phyloP scores from a whole-genome alignment of 2,888 invertebrate genomes.

The Nemotelus nigrinus region DNA sequence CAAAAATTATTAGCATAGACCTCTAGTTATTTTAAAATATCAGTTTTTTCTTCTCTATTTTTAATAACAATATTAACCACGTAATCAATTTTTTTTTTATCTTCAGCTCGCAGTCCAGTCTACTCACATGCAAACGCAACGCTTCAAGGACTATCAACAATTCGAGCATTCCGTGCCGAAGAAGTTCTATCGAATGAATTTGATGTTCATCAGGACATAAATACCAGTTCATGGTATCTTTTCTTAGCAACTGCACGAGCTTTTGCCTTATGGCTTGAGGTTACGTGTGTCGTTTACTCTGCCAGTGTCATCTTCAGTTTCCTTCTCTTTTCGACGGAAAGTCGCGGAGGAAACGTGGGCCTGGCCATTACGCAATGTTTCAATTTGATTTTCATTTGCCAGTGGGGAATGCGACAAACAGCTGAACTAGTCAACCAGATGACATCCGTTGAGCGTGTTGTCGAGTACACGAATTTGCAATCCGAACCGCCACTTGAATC shows the following conservation, averaged over 20 bases:
- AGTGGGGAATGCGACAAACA: constrained; percentile 82
- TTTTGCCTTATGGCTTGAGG: constrained; percentile 78
- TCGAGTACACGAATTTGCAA: constrained; percentile 77
- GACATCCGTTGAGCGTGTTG: constrained; percentile 79
- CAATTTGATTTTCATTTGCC: constrained; percentile 73
- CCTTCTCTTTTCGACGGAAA: constrained; percentile 31
- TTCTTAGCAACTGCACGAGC: constrained; percentile 76
- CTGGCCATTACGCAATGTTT: constrained; percentile 74
- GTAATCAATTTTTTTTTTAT: not conserved
- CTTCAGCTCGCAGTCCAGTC: constrained; percentile 75
- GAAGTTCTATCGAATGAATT: constrained; percentile 69
- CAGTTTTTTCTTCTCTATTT: constrained; percentile 58
- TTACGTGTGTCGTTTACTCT: constrained; percentile 75
- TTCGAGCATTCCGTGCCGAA: constrained; percentile 74
- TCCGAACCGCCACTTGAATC: constrained; percentile 67
- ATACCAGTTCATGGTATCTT: constrained; percentile 78
- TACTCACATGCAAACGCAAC: constrained; percentile 78
- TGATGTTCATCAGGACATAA: constrained; percentile 69
- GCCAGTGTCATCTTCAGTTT: constrained; percentile 65
- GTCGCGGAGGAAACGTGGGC: constrained; percentile 68
- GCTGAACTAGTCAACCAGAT: constrained; percentile 80
- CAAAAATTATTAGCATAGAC: too few relatives aligned
- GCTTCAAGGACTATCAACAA: constrained; percentile 77
- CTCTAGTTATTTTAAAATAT: constrained; percentile 56
- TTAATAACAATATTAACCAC: not conserved